Percentiles rank a stretch among this genome's conserved stretches.
Conservation (phyloP, 1,140 invertebrate species). For the Drosophila insularis region DNA sequence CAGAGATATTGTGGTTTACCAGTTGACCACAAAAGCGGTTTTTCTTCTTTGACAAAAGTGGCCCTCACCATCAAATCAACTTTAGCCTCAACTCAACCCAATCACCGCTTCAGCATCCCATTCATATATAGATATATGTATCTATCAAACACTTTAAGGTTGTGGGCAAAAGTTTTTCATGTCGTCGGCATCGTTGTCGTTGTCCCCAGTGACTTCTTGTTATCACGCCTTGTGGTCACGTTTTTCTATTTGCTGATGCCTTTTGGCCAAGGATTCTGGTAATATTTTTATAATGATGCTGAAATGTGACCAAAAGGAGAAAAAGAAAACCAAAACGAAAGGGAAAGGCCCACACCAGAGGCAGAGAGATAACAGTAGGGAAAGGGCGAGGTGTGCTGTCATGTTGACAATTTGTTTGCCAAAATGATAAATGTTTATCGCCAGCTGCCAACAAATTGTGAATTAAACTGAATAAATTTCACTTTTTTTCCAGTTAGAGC, state of each 20-base stretch:
- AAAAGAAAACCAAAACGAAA: neutral
- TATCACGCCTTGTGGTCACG: conserved; percentile 61
- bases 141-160: conserved; percentile 12
- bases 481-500: neutral
- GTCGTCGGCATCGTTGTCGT: neutral
- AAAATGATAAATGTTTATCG: conserved; percentile 56
- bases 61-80: conserved; percentile 15
- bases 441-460: conserved; percentile 40
- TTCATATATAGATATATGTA: conserved; percentile 8
- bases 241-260: conserved; percentile 67
- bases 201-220: conserved; percentile 47
- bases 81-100: neutral
- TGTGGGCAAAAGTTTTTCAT: conserved; percentile 1
- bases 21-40: conserved; percentile 52
- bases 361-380: neutral
- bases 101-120: neutral
- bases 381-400: conserved; percentile 9
- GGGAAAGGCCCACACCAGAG: neutral
- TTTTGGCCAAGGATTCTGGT: conserved; percentile 33
- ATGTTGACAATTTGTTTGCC: conserved; percentile 63
- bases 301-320: conserved; percentile 25
- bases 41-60: conserved; percentile 53
- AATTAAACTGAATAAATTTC: conserved; percentile 3
- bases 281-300: conserved; percentile 75
- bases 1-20: conserved; percentile 55